phyloP scores from a whole-genome alignment of 2,113 vertebrate genomes.

The Rallus limicola region DNA sequence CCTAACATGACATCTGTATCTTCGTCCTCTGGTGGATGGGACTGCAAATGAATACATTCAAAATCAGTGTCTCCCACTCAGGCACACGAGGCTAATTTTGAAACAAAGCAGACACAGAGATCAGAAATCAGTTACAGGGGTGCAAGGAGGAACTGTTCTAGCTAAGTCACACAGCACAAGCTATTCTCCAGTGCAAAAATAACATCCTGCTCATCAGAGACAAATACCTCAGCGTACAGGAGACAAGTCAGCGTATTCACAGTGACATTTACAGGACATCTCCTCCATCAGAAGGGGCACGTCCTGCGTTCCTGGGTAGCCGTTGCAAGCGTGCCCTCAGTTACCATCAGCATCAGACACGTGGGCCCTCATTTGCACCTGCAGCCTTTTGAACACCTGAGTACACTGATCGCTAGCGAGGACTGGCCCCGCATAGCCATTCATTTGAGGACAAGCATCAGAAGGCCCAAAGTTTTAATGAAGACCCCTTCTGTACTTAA shows the following conservation, averaged over 20 bases:
- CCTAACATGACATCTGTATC: slow-evolving; percentile 92
- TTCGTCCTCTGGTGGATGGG: slow-evolving; percentile 84
- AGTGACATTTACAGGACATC: background rate
- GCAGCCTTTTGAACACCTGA: background rate
- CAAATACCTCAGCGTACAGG: background rate
- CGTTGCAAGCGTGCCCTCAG: background rate
- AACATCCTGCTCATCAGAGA: background rate
- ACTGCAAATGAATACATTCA: slow-evolving; percentile 83
- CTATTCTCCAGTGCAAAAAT: background rate
- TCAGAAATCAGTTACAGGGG: slow-evolving; percentile 52
- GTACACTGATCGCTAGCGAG: background rate
- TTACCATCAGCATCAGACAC: background rate
- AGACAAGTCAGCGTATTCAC: background rate
- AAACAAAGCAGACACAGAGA: slow-evolving; percentile 56
- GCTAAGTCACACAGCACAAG: background rate
- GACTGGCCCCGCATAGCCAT: background rate
- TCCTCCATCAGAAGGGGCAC: background rate
- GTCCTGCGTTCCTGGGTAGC: background rate
- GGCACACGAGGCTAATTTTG: slow-evolving; percentile 26
- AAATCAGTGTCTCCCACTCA: slow-evolving; percentile 61
- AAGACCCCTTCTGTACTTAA: background rate
- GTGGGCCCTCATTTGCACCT: background rate
- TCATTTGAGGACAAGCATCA: background rate
- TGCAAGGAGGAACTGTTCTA: slow-evolving; percentile 3
- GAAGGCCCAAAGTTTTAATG: background rate